phyloP scores from a whole-genome alignment of 1,140 invertebrate genomes.

The Pseudomyrmex concolor region DNA sequence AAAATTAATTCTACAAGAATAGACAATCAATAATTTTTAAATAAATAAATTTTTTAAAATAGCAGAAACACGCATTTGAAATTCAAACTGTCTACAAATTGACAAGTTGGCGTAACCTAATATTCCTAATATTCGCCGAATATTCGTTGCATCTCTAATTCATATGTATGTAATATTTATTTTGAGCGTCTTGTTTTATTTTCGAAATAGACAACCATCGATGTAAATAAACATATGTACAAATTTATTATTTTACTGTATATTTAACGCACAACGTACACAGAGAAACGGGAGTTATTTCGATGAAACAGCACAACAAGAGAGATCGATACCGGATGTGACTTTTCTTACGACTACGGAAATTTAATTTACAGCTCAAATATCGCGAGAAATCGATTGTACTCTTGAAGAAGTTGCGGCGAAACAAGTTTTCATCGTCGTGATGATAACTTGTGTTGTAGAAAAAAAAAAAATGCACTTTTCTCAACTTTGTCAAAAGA shows the following conservation, averaged over 20 bases:
- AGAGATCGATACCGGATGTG: background rate
- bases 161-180: no score
- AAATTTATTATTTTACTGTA: background rate
- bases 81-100: no score
- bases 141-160: no score
- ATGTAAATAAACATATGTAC: background rate
- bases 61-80: no score
- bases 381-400: background rate
- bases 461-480: constrained; percentile 13
- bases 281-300: background rate
- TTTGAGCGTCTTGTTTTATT: background rate
- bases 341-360: background rate
- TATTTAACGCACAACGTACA: no score
- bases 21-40: no score
- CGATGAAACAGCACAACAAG: background rate
- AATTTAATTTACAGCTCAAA: constrained; percentile 31
- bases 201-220: background rate
- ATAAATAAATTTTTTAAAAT: no score
- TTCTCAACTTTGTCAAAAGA: constrained; percentile 2
- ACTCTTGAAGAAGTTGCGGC: background rate
- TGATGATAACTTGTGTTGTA: no score
- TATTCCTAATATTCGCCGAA: no score
- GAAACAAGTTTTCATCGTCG: no score
- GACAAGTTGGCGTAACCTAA: no score
- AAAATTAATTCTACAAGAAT: no score